Evolutionary conservation across 2,797 vertebrate species (phyloP), one percentile per base, ranked within the genome.

Genomic region (Arctocebus calabarensis): DNA sequence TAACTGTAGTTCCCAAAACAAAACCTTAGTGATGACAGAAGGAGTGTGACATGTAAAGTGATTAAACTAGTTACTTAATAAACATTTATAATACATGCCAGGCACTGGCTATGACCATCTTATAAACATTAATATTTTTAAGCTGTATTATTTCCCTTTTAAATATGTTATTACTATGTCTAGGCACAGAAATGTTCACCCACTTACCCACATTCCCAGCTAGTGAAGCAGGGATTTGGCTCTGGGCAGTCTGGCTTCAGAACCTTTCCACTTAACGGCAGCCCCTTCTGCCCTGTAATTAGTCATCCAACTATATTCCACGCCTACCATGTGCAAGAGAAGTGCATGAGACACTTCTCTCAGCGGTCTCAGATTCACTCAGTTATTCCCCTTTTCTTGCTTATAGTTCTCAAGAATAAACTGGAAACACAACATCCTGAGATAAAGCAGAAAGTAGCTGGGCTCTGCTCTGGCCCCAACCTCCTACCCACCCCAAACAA

Each of bases 91-190:
- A n/a, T 78, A 1, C 3, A 68, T 45, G 13, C 2, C 11, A 70
- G 12, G 7, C 19, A 86, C 29, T 59, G 6, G 27, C 59, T 62
- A 88, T 37, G 68, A 45, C 23, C 7, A 4, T 7, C 66, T 84
- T 66, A 88, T n/a, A 77, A 57, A 45, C n/a, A 62, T 23, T 32
- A 74, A 29, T 88, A 74, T 17, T 25, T 77, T 95, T 93, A 90
- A 61, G 32, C 22, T 82, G 16, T 0, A 7, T 73, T 78, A 81
- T 13, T 73, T 75, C 22, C 90, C 40, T 55, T 48, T 71, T n/a
- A 84, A 25, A 64, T 71, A 7, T 22, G 79, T 71, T 84, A 68
- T 23, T 64, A 66, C 37, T 34, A 62, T 23, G 29, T 32, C 8
- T 64, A 61, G 3, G 37, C 27, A 70, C 7, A 25, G 20, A 79